Evolutionary conservation across 2,113 vertebrate genomes (phyloP).

Genomic region (Pagrus major): DNA sequence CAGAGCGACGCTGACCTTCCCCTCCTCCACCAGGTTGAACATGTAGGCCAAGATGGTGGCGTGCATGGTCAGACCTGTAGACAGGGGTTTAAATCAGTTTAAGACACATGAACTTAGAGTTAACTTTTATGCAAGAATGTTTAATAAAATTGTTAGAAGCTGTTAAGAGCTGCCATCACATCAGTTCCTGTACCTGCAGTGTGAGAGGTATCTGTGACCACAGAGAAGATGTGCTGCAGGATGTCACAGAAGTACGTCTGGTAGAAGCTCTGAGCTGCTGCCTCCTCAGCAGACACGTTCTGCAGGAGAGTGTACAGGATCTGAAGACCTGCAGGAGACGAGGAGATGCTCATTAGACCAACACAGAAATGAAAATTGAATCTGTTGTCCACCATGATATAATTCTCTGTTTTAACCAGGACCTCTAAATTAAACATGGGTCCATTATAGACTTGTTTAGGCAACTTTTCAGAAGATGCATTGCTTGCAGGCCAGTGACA

Average conservation of each 20-base stretch:
- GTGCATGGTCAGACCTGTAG: conserved; percentile 95
- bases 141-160: neutral
- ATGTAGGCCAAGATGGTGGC: conserved; percentile 97
- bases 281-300: conserved; percentile 94
- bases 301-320: conserved; percentile 95
- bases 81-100: neutral
- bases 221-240: conserved; percentile 96
- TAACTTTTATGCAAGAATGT: neutral
- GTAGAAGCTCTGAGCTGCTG: conserved; percentile 96
- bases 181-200: conserved; percentile 86
- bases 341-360: neutral
- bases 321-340: conserved; percentile 87
- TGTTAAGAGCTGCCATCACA: too few species aligned
- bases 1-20: conserved; percentile 92
- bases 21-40: conserved; percentile 98
- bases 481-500: too few species aligned
- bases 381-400: neutral
- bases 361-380: neutral
- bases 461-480: too few species aligned
- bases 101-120: neutral
- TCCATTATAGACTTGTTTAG: too few species aligned
- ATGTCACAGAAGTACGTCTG: conserved; percentile 97
- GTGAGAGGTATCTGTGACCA: conserved; percentile 96
- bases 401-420: neutral
- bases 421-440: too few species aligned